Conservation (phyloP, 1,140 invertebrate genomes). For the Fopius arisanus region DNA sequence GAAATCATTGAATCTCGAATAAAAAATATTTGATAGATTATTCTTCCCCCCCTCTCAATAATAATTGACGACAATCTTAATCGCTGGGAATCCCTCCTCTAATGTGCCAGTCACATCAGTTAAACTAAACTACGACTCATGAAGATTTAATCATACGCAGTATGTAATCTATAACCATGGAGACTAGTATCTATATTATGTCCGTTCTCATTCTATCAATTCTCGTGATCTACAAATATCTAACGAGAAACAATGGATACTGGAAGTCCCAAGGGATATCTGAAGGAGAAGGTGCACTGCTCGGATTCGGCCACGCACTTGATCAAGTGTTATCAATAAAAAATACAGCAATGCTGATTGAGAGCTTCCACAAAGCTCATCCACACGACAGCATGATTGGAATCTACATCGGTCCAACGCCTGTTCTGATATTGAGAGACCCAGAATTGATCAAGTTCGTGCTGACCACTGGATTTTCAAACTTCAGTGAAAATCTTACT, state of each 20-base stretch:
- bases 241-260: constrained; percentile 42
- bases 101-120: too few relatives aligned
- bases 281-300: constrained; percentile 39
- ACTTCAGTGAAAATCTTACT: constrained; percentile 37
- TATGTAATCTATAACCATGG: too few relatives aligned
- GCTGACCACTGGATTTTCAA: constrained; percentile 47
- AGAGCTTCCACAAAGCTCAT: constrained; percentile 31
- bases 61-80: too few relatives aligned
- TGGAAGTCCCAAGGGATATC: constrained; percentile 61
- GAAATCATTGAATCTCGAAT: too few relatives aligned
- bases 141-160: too few relatives aligned
- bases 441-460: constrained; percentile 48
- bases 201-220: too few relatives aligned
- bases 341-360: constrained; percentile 22
- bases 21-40: too few relatives aligned
- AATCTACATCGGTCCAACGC: constrained; percentile 39
- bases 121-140: too few relatives aligned
- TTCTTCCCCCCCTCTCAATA: too few relatives aligned
- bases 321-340: constrained; percentile 21
- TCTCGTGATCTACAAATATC: not conserved
- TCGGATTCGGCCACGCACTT: constrained; percentile 45
- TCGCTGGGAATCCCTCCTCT: too few relatives aligned
- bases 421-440: constrained; percentile 46
- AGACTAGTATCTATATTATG: too few relatives aligned
- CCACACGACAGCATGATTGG: constrained; percentile 42